Percentiles rank a stretch among this genome's conserved stretches.
Conservation (phyloP, 2,113 vertebrate genomes). For the Chloropsis hardwickii region DNA sequence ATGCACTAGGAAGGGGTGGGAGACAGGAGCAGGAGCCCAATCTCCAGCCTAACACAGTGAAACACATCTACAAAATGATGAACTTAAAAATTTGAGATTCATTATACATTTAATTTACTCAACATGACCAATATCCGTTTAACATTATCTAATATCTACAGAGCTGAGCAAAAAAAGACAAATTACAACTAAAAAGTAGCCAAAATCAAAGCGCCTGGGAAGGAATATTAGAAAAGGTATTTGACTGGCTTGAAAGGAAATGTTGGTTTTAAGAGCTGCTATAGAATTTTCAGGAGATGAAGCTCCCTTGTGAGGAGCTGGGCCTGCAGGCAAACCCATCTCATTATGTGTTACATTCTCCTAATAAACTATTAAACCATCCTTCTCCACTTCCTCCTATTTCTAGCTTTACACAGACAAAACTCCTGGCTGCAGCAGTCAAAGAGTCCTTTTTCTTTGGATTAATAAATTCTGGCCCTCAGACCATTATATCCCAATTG, state of each 20-base stretch:
- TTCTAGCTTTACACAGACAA: not conserved
- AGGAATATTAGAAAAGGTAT: not conserved
- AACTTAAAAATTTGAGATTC: not conserved
- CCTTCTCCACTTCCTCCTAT: not conserved
- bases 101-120: not conserved
- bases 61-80: rapidly evolving
- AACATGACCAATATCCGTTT: not conserved
- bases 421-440: not conserved
- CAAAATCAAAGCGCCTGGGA: not conserved
- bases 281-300: not conserved
- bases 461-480: not conserved
- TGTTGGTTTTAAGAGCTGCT: not conserved
- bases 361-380: not conserved
- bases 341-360: not conserved
- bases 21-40: not conserved
- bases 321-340: not conserved
- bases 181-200: not conserved
- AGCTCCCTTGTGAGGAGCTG: not conserved
- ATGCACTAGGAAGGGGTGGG: rapidly evolving
- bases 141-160: not conserved
- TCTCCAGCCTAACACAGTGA: not conserved
- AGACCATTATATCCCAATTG: not conserved
- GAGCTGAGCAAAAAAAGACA: not conserved
- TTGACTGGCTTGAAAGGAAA: not conserved
- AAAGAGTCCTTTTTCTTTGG: not conserved